Conservation (phyloP, 2,797 vertebrate genomes). For the Erethizon dorsatum region DNA sequence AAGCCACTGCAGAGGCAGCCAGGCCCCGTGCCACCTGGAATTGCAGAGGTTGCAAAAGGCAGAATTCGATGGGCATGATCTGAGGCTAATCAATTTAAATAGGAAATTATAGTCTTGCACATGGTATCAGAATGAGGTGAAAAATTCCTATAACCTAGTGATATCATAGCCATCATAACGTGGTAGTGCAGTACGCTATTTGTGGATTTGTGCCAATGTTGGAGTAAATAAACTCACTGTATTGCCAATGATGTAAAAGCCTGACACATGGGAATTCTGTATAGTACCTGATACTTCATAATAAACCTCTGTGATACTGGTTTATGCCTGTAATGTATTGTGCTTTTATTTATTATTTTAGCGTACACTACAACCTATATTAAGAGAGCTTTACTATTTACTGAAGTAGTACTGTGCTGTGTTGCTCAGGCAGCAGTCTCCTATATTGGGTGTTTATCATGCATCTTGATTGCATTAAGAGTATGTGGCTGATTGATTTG, state of each 20-base stretch:
- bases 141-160: background rate
- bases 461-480: background rate
- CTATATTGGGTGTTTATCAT: background rate
- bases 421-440: background rate
- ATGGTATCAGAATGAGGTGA: background rate
- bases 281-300: background rate
- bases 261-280: background rate
- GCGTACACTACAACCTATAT: background rate
- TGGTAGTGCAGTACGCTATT: background rate
- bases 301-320: background rate
- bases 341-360: background rate
- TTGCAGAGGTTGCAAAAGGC: background rate
- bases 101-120: background rate
- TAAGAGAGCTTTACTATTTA: background rate
- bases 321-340: background rate
- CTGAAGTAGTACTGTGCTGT: background rate
- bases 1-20: fast-evolving
- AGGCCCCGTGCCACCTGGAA: background rate
- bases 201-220: background rate
- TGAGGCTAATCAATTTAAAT: background rate
- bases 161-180: background rate
- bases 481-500: fast-evolving
- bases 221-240: background rate
- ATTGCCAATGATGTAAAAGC: background rate
- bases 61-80: background rate